Percentiles rank a stretch among this genome's conserved stretches.
phyloP scores from a whole-genome alignment of 2,797 vertebrate species.

The Peromyscus melanophrys region DNA sequence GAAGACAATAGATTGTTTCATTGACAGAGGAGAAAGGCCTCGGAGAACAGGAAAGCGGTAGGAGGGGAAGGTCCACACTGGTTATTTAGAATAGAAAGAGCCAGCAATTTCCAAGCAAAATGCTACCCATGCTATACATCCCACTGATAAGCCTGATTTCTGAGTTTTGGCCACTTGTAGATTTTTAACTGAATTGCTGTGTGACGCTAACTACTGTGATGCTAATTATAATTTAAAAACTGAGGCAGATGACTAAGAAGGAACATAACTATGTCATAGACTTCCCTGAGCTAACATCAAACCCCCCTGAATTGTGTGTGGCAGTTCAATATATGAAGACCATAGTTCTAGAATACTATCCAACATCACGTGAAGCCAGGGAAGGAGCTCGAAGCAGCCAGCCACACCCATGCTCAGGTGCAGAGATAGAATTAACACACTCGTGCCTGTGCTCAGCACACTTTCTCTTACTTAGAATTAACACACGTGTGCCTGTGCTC shows the following conservation, averaged over 20 bases:
- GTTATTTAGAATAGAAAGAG: slow-evolving; percentile 84
- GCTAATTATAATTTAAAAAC: slow-evolving; percentile 74
- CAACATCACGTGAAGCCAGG: not conserved
- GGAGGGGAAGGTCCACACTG: not conserved
- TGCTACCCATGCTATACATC: slow-evolving; percentile 63
- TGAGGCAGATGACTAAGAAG: slow-evolving; percentile 60
- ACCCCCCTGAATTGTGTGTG: slow-evolving; percentile 17
- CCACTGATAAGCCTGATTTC: slow-evolving; percentile 85
- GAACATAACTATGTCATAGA: slow-evolving; percentile 26
- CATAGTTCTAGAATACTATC: not conserved
- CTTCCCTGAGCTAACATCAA: slow-evolving; percentile 54
- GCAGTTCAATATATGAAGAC: slow-evolving; percentile 25
- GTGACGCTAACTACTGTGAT: slow-evolving; percentile 51
- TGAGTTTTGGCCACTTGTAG: slow-evolving; percentile 83
- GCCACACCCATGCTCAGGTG: not conserved
- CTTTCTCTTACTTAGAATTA: no score
- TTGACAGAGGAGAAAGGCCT: not conserved
- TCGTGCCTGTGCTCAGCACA: not conserved
- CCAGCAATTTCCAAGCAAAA: slow-evolving; percentile 83
- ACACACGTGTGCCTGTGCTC: not conserved
- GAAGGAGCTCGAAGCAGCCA: not conserved
- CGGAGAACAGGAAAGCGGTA: not conserved
- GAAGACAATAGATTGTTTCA: slow-evolving; percentile 52
- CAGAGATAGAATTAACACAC: not conserved
- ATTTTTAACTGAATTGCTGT: slow-evolving; percentile 86